Conservation (phyloP, 2,113 vertebrate genomes). For the Tychaedon coryphoeus region DNA sequence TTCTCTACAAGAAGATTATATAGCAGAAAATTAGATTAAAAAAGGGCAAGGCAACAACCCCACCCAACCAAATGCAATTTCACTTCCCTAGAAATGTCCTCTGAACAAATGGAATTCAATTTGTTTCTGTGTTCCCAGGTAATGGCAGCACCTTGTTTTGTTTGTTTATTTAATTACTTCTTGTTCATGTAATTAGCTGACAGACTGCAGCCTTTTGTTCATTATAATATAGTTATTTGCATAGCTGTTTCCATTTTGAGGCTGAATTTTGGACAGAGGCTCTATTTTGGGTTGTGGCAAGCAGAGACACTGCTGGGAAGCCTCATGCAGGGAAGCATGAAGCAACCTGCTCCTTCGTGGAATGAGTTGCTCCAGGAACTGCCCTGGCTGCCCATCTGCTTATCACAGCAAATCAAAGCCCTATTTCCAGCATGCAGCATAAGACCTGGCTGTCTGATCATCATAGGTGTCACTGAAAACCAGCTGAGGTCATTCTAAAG, state of each 20-base stretch:
- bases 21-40: not conserved
- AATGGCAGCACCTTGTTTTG: slow-evolving; percentile 31
- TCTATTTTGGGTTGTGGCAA: not conserved
- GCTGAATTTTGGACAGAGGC: not conserved
- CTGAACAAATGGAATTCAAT: slow-evolving; percentile 15
- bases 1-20: not conserved
- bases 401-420: not conserved
- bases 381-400: slow-evolving; percentile 3
- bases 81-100: not conserved
- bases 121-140: slow-evolving; percentile 31
- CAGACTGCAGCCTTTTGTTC: slow-evolving; percentile 10
- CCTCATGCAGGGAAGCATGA: not conserved
- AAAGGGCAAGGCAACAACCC: not conserved
- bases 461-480: not conserved
- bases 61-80: slow-evolving; percentile 21
- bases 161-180: slow-evolving; percentile 43
- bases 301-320: not conserved
- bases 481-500: not conserved
- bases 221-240: slow-evolving; percentile 26
- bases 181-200: slow-evolving; percentile 27
- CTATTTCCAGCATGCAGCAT: not conserved
- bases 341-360: not conserved
- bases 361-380: not conserved
- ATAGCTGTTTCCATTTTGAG: slow-evolving; percentile 1
- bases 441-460: not conserved